Conservation (phyloP, 2,888 invertebrate genomes). For the Chaetoderma sp. region DNA sequence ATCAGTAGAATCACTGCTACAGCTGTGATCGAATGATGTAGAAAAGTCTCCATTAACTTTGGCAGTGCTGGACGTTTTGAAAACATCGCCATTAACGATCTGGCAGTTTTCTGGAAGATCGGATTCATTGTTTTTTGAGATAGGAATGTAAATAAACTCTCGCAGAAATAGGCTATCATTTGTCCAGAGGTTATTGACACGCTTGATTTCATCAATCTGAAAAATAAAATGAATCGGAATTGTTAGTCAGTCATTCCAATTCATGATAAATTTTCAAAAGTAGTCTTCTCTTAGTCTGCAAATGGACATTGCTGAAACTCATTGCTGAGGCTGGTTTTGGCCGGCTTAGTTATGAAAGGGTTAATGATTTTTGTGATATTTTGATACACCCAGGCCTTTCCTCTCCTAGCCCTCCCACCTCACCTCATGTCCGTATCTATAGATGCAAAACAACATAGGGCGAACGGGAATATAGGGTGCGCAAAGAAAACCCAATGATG, state of each 20-base stretch:
- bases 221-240: conserved; percentile 64
- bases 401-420: too few relatives aligned
- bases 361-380: background rate
- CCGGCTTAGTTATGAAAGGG: too few relatives aligned
- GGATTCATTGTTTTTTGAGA: conserved; percentile 48
- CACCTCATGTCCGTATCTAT: too few relatives aligned
- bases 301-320: too few relatives aligned
- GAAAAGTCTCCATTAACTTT: background rate
- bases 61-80: background rate
- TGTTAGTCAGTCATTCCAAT: background rate
- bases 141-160: conserved; percentile 87
- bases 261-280: too few relatives aligned
- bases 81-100: conserved; percentile 35
- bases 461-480: too few relatives aligned
- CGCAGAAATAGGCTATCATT: conserved; percentile 93
- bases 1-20: background rate
- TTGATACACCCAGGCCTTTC: too few relatives aligned
- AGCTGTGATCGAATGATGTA: background rate
- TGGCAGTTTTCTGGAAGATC: conserved; percentile 43
- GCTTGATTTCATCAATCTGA: conserved; percentile 93
- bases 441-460: too few relatives aligned
- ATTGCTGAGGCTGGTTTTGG: too few relatives aligned
- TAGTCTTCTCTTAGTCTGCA: too few relatives aligned
- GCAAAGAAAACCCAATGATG: too few relatives aligned
- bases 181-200: conserved; percentile 91